These are phyloP conservation scores for Adelosebastes latens DNA, from an alignment of 2,797 vertebrate genomes.

Conservation along the genomic window DNA sequence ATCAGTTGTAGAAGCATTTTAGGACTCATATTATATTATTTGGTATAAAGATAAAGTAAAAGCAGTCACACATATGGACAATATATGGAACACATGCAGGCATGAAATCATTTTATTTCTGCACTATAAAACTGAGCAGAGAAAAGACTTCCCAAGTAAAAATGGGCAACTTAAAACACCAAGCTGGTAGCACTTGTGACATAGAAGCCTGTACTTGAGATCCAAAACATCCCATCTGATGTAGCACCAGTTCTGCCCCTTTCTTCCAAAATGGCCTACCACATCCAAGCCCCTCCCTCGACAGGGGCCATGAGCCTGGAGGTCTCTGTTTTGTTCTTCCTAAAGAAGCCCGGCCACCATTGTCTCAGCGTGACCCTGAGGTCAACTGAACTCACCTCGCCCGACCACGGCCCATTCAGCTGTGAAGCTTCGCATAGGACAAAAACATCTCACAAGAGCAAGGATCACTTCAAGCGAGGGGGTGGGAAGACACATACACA, in stretches of 20 bases:
- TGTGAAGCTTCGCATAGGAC: conserved; percentile 66
- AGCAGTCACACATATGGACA: neutral
- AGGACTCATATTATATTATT: neutral
- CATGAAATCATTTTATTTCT: neutral
- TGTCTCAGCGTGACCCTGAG: conserved; percentile 76
- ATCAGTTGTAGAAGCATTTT: conserved; percentile 18
- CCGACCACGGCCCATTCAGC: conserved; percentile 73
- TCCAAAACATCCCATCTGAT: conserved; percentile 56
- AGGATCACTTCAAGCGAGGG: conserved; percentile 54
- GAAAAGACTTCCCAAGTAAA: neutral
- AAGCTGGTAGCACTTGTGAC: conserved; percentile 9
- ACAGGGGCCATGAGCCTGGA: conserved; percentile 72
- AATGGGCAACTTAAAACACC: neutral
- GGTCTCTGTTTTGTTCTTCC: conserved; percentile 79
- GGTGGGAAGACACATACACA: conserved; percentile 42
- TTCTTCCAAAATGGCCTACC: conserved; percentile 69
- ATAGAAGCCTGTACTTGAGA: conserved; percentile 36
- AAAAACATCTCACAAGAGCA: conserved; percentile 73
- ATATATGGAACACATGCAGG: neutral
- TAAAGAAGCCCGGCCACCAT: conserved; percentile 73
- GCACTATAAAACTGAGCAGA: neutral
- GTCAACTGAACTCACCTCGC: conserved; percentile 80
- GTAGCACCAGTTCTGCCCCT: conserved; percentile 35
- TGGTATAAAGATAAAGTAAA: neutral
- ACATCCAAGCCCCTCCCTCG: conserved; percentile 73